These are phyloP conservation scores for Macheiramphus alcinus DNA, from an alignment of 2,113 vertebrate species.

Conservation along the genomic window DNA sequence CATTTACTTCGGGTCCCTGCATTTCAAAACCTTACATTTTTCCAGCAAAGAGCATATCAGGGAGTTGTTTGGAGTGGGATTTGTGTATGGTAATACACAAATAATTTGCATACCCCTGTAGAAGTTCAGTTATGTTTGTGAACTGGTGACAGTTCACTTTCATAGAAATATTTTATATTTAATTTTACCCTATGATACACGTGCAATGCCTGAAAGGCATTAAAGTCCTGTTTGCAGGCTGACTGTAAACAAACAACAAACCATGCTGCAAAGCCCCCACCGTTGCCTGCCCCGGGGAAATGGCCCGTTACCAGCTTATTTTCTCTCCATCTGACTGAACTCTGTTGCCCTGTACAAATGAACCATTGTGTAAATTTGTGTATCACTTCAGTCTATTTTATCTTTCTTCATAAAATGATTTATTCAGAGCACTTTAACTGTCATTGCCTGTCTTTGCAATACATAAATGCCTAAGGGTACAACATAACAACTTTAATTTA, in stretches of 20 bases:
- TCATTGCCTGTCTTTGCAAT: background rate
- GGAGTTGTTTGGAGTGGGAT: background rate
- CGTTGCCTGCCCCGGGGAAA: background rate
- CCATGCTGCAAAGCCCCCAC: background rate
- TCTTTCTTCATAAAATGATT: background rate
- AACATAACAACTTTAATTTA: conserved; percentile 13
- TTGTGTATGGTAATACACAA: background rate
- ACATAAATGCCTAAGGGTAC: background rate
- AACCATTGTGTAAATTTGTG: background rate
- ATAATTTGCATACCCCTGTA: background rate
- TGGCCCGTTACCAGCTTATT: background rate
- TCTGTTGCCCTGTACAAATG: conserved; percentile 2
- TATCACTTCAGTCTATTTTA: conserved; percentile 5
- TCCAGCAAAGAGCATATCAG: background rate
- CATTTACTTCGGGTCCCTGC: background rate
- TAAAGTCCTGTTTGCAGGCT: background rate
- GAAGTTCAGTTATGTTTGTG: background rate
- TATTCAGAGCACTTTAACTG: background rate
- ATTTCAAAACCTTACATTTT: background rate
- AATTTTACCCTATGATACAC: background rate
- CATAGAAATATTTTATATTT: background rate
- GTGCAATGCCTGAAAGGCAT: background rate
- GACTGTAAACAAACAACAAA: background rate
- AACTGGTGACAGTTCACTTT: background rate
- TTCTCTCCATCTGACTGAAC: conserved; percentile 7